Conservation (phyloP, 2,888 invertebrate species). For the Drosophila mayaguana region DNA sequence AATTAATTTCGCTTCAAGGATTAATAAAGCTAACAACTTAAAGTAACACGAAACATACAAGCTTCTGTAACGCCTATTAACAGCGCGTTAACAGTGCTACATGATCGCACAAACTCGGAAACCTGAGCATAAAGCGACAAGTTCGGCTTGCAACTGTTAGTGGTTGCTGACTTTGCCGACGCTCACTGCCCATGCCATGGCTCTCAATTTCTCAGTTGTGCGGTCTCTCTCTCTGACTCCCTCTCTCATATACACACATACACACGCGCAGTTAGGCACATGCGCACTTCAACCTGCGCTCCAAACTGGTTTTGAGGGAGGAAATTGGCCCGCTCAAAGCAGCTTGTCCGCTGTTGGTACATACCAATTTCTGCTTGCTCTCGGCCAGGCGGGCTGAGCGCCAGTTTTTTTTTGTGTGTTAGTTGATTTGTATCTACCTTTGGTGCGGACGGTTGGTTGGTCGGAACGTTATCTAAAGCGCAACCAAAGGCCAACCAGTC, state of each 20-base stretch:
- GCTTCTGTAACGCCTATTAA: constrained; percentile 16
- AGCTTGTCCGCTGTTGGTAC: constrained; percentile 52
- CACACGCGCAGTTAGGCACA: constrained; percentile 43
- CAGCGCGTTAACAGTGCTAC: constrained; percentile 28
- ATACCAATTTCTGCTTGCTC: constrained; percentile 61
- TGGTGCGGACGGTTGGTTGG: constrained; percentile 80
- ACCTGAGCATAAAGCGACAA: constrained; percentile 22
- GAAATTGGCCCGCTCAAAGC: constrained; percentile 66
- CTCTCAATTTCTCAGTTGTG: constrained; percentile 27
- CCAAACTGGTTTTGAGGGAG: constrained; percentile 82
- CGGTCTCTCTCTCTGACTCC: constrained; percentile 12
- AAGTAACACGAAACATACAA: background rate
- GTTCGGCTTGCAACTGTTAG: constrained; percentile 38
- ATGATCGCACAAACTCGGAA: constrained; percentile 33
- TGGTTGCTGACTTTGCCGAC: constrained; percentile 24
- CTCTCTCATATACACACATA: constrained; percentile 1
- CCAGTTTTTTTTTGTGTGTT: constrained; percentile 66
- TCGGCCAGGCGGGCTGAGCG: constrained; percentile 63
- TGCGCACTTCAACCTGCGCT: constrained; percentile 76
- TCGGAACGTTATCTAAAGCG: constrained; percentile 68
- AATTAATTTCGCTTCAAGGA: background rate
- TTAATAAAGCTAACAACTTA: background rate
- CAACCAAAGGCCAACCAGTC: constrained; percentile 69
- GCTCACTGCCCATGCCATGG: constrained; percentile 43
- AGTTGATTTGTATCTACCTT: constrained; percentile 82